phyloP scores from a whole-genome alignment of 2,888 invertebrate genomes.

The Gryllus longicercus region DNA sequence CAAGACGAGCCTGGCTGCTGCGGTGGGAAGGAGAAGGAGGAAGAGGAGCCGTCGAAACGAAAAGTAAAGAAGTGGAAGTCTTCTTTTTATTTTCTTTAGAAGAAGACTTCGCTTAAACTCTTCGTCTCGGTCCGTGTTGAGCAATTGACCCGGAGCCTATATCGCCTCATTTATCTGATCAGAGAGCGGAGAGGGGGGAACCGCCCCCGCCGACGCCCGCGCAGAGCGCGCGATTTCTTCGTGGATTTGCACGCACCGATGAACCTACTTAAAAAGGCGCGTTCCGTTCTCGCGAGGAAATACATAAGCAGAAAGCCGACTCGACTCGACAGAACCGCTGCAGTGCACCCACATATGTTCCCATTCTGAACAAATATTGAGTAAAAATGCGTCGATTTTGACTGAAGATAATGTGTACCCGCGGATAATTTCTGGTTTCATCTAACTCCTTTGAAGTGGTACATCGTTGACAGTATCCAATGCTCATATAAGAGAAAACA shows the following conservation, averaged over 20 bases:
- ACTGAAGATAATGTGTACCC: too few relatives aligned
- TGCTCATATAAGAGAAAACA: too few relatives aligned
- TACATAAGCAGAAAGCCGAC: neutral
- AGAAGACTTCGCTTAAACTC: neutral
- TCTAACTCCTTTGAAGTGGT: too few relatives aligned
- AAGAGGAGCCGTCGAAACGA: neutral
- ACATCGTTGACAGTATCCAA: too few relatives aligned
- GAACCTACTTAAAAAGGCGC: neutral
- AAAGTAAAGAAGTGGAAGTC: conserved; percentile 17
- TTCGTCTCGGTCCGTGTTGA: neutral
- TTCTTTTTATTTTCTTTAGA: conserved; percentile 1
- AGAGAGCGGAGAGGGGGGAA: neutral
- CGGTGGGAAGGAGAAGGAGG: neutral
- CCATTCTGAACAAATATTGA: too few relatives aligned
- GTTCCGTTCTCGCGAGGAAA: neutral
- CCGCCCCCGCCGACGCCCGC: neutral
- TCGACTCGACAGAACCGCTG: neutral
- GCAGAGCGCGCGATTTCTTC: neutral
- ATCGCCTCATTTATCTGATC: neutral
- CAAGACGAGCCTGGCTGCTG: neutral
- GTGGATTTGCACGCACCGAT: neutral
- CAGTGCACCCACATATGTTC: neutral
- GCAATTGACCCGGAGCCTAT: conserved; percentile 6
- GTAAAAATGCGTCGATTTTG: too few relatives aligned
- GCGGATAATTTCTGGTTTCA: too few relatives aligned